Base-by-base conservation (phyloP, 2,113 vertebrate genomes). In the Bombycilla garrulus region DNA sequence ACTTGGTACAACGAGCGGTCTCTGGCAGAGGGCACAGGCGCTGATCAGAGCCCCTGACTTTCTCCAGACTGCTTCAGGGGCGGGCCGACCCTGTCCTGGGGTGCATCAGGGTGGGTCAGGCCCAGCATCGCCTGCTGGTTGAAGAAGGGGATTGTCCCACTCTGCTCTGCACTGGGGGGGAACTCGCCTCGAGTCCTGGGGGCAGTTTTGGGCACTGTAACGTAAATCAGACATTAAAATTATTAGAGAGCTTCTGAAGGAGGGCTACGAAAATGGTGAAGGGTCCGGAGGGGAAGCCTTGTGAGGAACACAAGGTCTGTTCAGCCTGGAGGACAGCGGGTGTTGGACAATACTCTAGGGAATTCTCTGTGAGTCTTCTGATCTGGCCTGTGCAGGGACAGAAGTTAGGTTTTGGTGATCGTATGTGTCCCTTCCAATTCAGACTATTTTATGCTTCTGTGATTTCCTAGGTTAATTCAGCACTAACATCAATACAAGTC, bases 1-100 rank as follows among this genome's bases (percentile, higher is more conserved):
- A 9, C 48, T n/a, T 1, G 3, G 38, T 19, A 24, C 20, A 58
- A 51, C 0, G 7, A 70, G 20, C 14, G 15, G 45, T 5, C 23
- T 45, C 54, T 33, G 45, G 86, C 82, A 64, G 58, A 53, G 29
- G 45, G 15, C 38, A n/a, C 3, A 6, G 44, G 36, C 11, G 9
- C 33, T 4, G n/a, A 33, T 7, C 11, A 38, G 45, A 58, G 64
- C 11, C 44, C 42, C 64, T 3, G 25, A 10, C 20, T 44, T 61
- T 24, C 36, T 57, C 51, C 51, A 14, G 12, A 4, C 17, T 8
- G 48, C 44, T 62, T 12, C 48, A 54, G 40, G 35, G 12, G 50
- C 3, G 6, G 44, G 22, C 31, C 18, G 19, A 1, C 7, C 6
- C 15, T 58, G 45, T 13, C 33, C 60, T 24, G 45, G 22, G 15